phyloP scores from a whole-genome alignment of 2,888 invertebrate genomes.

The Julus scandinavius region DNA sequence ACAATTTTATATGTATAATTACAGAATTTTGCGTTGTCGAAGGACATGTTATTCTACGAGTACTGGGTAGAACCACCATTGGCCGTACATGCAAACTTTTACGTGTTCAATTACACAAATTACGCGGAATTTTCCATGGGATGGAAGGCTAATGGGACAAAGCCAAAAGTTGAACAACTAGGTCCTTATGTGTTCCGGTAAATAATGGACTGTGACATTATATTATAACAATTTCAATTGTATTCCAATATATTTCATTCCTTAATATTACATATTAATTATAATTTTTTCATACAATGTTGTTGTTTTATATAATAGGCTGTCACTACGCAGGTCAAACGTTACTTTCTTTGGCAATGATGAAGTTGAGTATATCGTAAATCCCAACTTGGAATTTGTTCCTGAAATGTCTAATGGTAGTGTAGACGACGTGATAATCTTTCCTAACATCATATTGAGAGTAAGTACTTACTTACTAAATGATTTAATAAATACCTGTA shows the following conservation, averaged over 20 bases:
- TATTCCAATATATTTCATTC: too few relatives aligned
- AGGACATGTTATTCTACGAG: background rate
- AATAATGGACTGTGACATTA: background rate
- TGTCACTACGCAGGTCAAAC: background rate
- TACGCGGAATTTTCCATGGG: conserved; percentile 5
- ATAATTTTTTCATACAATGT: too few relatives aligned
- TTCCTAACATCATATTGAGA: conserved; percentile 13
- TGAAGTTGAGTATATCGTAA: background rate
- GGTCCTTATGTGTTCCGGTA: conserved; percentile 48
- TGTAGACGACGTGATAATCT: background rate
- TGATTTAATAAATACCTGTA: background rate
- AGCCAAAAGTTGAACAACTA: conserved; percentile 42
- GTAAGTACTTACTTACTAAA: background rate
- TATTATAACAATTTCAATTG: background rate
- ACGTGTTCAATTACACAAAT: conserved; percentile 50
- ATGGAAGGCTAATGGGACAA: conserved; percentile 12
- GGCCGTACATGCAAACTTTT: background rate
- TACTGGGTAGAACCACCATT: background rate
- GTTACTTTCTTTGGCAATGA: background rate
- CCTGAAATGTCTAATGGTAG: background rate
- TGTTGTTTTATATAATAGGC: background rate
- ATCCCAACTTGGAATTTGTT: background rate
- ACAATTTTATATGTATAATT: background rate
- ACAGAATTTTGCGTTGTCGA: conserved; percentile 20
- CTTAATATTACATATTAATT: too few relatives aligned